These are phyloP conservation scores for Maniola hyperantus DNA, from an alignment of 2,888 invertebrate species.

Conservation along the genomic window DNA sequence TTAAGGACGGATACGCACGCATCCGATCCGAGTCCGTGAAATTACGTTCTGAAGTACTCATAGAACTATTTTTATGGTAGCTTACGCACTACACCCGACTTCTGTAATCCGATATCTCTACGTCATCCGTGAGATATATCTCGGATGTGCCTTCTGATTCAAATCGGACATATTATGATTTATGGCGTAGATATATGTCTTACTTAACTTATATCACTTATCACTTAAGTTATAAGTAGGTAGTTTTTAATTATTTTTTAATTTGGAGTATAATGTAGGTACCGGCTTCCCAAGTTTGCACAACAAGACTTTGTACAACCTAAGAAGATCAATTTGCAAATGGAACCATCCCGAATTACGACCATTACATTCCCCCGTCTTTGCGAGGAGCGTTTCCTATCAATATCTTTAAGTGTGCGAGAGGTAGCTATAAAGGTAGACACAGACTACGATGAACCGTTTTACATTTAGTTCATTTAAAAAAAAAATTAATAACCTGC, in stretches of 20 bases:
- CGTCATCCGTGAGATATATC: too few relatives aligned
- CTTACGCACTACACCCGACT: too few relatives aligned
- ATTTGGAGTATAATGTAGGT: not conserved
- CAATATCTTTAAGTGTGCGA: constrained; percentile 31
- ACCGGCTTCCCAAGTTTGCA: constrained; percentile 10
- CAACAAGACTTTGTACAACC: constrained; percentile 20
- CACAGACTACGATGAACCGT: not conserved
- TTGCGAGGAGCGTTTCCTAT: constrained; percentile 34
- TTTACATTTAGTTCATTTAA: not conserved
- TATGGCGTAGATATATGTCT: too few relatives aligned
- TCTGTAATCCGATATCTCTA: too few relatives aligned
- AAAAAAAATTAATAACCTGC: not conserved
- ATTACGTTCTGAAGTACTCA: too few relatives aligned
- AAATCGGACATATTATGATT: too few relatives aligned
- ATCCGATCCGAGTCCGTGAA: too few relatives aligned
- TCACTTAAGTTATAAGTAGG: not conserved
- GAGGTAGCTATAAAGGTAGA: constrained; percentile 5
- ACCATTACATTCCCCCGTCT: constrained; percentile 22
- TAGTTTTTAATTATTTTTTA: not conserved
- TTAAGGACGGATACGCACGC: too few relatives aligned
- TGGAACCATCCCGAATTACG: constrained; percentile 24
- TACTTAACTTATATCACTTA: not conserved
- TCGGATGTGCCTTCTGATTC: too few relatives aligned
- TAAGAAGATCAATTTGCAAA: constrained; percentile 24
- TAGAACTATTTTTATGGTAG: too few relatives aligned